A percentile compares a stretch with the other conserved stretches of the same genome.
Evolutionary conservation across 2,888 invertebrate genomes (phyloP).

Genomic region (Himalopsyche japonica): DNA sequence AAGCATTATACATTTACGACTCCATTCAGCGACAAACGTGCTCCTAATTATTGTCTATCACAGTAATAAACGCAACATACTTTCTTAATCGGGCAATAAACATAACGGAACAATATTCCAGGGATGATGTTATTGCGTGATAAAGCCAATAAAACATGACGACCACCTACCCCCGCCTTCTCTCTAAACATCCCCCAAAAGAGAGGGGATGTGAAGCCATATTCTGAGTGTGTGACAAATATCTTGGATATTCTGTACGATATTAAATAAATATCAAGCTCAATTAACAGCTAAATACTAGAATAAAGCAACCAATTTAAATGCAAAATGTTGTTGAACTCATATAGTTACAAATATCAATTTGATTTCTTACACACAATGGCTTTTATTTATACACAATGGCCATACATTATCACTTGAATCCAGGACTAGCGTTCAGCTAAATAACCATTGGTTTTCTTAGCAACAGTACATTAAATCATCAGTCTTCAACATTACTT

Average conservation of each 20-base stretch:
- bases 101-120: constrained; percentile 26
- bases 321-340: too few relatives aligned
- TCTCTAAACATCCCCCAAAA: neutral
- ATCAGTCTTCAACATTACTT: too few relatives aligned
- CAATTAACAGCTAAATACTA: neutral
- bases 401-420: too few relatives aligned
- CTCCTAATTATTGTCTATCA: constrained; percentile 36
- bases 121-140: constrained; percentile 31
- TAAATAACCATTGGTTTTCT: too few relatives aligned
- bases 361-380: too few relatives aligned
- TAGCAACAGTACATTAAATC: too few relatives aligned
- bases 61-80: constrained; percentile 35
- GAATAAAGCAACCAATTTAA: too few relatives aligned
- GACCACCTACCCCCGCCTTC: constrained; percentile 12
- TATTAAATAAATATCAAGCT: neutral
- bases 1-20: constrained; percentile 23
- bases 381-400: too few relatives aligned
- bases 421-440: too few relatives aligned
- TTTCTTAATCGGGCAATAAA: constrained; percentile 38
- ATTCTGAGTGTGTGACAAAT: neutral
- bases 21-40: constrained; percentile 20
- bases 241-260: too few relatives aligned
- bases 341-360: too few relatives aligned
- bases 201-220: neutral
- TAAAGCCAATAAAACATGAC: constrained; percentile 36